Percentiles rank a stretch among this genome's conserved stretches.
phyloP scores from a whole-genome alignment of 2,797 vertebrate genomes.

The Acipenser ruthenus region DNA sequence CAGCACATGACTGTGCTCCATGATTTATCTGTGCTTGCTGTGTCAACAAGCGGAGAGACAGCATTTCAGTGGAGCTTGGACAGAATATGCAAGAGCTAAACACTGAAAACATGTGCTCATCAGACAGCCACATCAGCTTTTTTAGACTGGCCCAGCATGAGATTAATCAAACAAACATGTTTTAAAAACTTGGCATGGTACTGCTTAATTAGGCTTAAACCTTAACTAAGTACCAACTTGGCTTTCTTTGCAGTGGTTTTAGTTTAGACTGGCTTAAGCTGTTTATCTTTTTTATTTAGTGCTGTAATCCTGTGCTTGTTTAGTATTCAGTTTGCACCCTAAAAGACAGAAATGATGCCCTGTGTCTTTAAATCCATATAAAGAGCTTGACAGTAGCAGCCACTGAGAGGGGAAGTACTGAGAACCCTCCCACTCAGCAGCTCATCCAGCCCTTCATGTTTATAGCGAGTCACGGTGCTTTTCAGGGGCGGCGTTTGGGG shows the following conservation, averaged over 20 bases:
- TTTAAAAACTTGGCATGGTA: no score
- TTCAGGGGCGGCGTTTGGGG: constrained; percentile 44
- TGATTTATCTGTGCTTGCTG: neutral
- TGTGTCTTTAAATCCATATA: constrained; percentile 8
- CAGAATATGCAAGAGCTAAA: neutral
- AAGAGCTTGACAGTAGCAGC: neutral
- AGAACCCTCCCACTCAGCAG: neutral
- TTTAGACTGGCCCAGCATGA: no score
- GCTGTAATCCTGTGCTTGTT: no score
- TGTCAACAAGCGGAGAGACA: neutral
- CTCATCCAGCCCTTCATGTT: constrained; percentile 37
- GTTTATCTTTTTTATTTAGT: no score
- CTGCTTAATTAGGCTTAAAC: no score
- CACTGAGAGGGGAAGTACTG: constrained; percentile 6
- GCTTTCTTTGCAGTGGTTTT: no score
- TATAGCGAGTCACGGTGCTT: constrained; percentile 28
- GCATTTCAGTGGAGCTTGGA: neutral
- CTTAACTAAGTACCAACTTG: no score
- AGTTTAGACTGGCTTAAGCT: no score
- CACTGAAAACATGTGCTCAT: neutral
- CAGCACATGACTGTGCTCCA: constrained; percentile 3
- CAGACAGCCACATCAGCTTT: neutral
- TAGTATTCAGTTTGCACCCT: no score
- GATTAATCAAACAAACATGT: no score
- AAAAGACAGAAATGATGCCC: neutral